Percentiles rank a stretch among this genome's conserved stretches.
phyloP scores from a whole-genome alignment of 1,140 invertebrate species.

The Zaprionus nigranus region DNA sequence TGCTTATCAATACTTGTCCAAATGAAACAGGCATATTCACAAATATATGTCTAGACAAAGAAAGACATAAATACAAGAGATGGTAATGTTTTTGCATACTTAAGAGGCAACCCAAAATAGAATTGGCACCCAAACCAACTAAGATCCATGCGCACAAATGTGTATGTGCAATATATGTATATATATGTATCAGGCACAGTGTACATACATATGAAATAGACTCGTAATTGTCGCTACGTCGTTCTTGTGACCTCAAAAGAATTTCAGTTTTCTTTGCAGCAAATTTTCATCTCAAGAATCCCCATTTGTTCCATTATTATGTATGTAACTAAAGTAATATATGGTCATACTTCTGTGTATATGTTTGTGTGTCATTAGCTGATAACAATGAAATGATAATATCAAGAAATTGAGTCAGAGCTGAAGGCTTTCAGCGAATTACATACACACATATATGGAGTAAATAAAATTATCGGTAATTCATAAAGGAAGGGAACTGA shows the following conservation, averaged over 20 bases:
- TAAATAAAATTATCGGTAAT: slow-evolving; percentile 39
- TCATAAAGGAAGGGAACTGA: slow-evolving; percentile 8
- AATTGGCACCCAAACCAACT: slow-evolving; percentile 39
- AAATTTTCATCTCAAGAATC: slow-evolving; percentile 27
- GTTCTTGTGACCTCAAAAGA: slow-evolving; percentile 47
- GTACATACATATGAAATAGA: slow-evolving; percentile 7
- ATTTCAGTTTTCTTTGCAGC: slow-evolving; percentile 36
- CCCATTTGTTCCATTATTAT: background rate
- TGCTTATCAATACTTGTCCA: slow-evolving; percentile 8
- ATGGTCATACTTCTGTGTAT: background rate
- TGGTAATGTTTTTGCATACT: slow-evolving; percentile 50
- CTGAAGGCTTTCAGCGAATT: slow-evolving; percentile 18
- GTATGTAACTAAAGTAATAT: background rate
- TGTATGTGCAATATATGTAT: slow-evolving; percentile 4
- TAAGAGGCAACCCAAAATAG: slow-evolving; percentile 36
- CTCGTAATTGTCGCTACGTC: background rate
- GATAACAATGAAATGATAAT: slow-evolving; percentile 53
- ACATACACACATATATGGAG: background rate
- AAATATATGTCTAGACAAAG: slow-evolving; percentile 17
- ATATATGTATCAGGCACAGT: slow-evolving; percentile 3
- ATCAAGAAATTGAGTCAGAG: slow-evolving; percentile 47
- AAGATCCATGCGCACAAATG: slow-evolving; percentile 21
- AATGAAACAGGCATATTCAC: slow-evolving; percentile 11
- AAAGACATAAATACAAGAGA: slow-evolving; percentile 23
- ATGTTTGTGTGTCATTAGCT: slow-evolving; percentile 23